A percentile compares a stretch with the other conserved stretches of the same genome.
phyloP scores from a whole-genome alignment of 1,140 invertebrate genomes.

The Anadara kagoshimensis region DNA sequence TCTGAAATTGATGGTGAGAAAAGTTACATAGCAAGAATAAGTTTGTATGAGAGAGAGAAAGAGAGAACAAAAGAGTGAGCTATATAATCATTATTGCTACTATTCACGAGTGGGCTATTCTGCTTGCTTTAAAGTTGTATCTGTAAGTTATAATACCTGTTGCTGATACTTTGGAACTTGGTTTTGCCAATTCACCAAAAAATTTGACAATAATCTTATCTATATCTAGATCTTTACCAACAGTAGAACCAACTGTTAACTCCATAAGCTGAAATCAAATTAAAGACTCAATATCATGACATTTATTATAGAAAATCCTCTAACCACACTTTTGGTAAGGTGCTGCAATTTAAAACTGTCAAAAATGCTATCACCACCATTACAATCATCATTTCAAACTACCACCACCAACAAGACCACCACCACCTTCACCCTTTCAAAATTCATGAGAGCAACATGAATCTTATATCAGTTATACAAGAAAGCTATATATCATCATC shows the following conservation, averaged over 20 bases:
- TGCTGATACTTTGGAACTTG: slow-evolving; percentile 54
- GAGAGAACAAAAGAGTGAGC: too few species aligned
- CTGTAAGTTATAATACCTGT: slow-evolving; percentile 49
- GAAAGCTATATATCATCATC: too few species aligned
- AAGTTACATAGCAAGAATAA: too few species aligned
- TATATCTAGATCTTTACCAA: slow-evolving; percentile 62
- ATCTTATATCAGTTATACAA: too few species aligned
- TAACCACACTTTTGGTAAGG: neutral
- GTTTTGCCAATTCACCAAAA: slow-evolving; percentile 66
- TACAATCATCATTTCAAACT: neutral
- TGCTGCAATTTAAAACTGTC: neutral
- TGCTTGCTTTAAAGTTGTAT: too few species aligned
- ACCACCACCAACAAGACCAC: neutral
- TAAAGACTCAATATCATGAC: neutral
- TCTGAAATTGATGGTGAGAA: too few species aligned
- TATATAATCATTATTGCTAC: too few species aligned
- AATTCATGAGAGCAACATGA: neutral
- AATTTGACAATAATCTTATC: slow-evolving; percentile 63
- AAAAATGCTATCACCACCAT: neutral
- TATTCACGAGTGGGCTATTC: too few species aligned
- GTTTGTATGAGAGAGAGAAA: too few species aligned
- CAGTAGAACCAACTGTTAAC: slow-evolving; percentile 54
- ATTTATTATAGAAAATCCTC: neutral
- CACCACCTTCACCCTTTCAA: neutral
- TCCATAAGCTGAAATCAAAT: slow-evolving; percentile 55